Percentiles rank a stretch among this genome's conserved stretches.
phyloP scores from a whole-genome alignment of 1,140 invertebrate species.

The Coptotermes formosanus region DNA sequence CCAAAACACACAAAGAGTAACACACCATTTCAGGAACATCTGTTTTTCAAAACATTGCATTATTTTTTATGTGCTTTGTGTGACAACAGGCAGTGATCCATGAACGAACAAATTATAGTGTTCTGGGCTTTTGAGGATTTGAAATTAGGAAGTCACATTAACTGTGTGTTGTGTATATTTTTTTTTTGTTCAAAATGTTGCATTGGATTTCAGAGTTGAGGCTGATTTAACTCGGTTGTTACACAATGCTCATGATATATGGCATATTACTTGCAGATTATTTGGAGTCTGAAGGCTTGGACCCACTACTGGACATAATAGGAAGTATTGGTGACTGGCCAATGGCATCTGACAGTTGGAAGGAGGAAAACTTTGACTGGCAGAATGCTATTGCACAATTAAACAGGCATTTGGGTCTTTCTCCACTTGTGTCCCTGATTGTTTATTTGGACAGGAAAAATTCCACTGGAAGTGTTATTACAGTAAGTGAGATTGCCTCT shows the following conservation, averaged over 20 bases:
- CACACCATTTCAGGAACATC: no score
- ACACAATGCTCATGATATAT: no score
- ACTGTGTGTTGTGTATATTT: background rate
- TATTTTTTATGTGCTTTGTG: no score
- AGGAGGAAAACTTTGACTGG: slow-evolving; percentile 41
- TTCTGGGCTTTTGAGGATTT: no score
- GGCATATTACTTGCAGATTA: slow-evolving; percentile 39
- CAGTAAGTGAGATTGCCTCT: slow-evolving; percentile 37
- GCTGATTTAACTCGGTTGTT: no score
- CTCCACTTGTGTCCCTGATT: slow-evolving; percentile 40
- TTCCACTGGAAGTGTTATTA: slow-evolving; percentile 42
- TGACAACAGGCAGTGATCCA: no score
- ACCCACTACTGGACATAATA: slow-evolving; percentile 43
- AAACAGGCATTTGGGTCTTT: slow-evolving; percentile 35
- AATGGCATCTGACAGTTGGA: slow-evolving; percentile 41
- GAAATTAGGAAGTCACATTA: no score
- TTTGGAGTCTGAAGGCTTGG: slow-evolving; percentile 42
- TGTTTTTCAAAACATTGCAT: no score
- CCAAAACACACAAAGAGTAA: no score
- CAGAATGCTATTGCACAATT: slow-evolving; percentile 38
- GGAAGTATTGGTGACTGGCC: slow-evolving; percentile 49
- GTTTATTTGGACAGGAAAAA: slow-evolving; percentile 43
- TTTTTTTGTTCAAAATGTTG: no score
- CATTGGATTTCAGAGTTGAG: no score
- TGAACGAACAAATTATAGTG: no score